Base-by-base conservation (phyloP, 1,140 invertebrate genomes). In the Drusus annulatus region DNA sequence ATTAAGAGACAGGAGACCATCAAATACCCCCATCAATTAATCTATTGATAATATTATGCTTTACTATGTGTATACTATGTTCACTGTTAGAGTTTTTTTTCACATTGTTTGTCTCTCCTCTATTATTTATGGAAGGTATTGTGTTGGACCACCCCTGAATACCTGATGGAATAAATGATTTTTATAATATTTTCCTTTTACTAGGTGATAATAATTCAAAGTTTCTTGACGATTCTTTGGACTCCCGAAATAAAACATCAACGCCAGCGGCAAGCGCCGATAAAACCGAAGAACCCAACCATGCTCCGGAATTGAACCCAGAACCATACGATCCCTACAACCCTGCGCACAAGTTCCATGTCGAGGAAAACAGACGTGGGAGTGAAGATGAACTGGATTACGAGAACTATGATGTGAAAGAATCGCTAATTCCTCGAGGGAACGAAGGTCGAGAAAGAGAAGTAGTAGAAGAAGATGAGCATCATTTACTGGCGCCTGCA, bases 311-410 rank as follows among this genome's bases (percentile, higher is more conserved):
- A 13, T 36, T 80, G 16, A 63, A 68, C 16, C 79, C 79, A 1
- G 82, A 83, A 50, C 51, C 82, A 1, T 83, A 52, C 52, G 82
- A 83, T 75, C 82, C 82, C 1, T 83, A 83, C 36, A 83, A 81
- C 62, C 82, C 82, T 16, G 60, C 77, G 6, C 80, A 81, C 54
- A 81, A 81, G 45, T 81, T 83, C 50, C 51, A 62, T 15, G 8
- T 78, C 0, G 78, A 79, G 13, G 71, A 77, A 10, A 45, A 52
- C n/a, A 68, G 63, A 28, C 56, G 51, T 7, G 74, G 76, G 4
- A 78, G 80, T 0, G 58, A 36, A 16, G 79, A 81, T 25, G 36
- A 45, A 45, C 23, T 65, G 50, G 82, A 83, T 21, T 83, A 83
- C 54, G 82, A 83, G 0, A 81, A 78, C 45, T 83, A 83, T 23